A percentile compares a stretch with the other conserved stretches of the same genome.
Conservation (phyloP, 2,113 vertebrate genomes). For the Lepidothrix coronata region DNA sequence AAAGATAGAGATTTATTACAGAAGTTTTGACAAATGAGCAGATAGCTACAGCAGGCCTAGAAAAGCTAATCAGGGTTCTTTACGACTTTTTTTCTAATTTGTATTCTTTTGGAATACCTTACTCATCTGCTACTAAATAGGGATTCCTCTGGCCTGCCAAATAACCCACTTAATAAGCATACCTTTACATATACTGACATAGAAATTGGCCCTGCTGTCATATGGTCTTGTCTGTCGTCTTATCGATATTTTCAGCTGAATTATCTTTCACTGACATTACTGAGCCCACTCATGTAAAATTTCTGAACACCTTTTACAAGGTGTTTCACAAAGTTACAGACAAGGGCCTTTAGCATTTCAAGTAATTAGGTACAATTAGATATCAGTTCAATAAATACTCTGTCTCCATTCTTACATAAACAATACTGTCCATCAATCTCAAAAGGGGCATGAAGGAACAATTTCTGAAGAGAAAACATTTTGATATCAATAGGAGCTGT, state of each 20-base stretch:
- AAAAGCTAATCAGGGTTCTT: background rate
- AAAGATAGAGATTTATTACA: background rate
- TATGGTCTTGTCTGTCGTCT: background rate
- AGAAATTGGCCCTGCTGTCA: background rate
- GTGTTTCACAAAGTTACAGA: background rate
- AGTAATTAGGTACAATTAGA: background rate
- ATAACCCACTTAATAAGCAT: conserved; percentile 50
- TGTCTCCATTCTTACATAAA: background rate
- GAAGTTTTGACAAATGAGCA: conserved; percentile 12
- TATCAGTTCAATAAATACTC: background rate
- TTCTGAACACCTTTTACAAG: background rate
- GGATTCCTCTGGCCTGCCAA: conserved; percentile 43
- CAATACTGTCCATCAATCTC: background rate
- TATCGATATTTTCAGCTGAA: background rate
- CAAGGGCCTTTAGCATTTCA: background rate
- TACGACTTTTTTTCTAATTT: conserved; percentile 30
- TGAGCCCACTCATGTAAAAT: background rate
- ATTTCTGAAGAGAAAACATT: background rate
- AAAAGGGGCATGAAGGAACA: background rate
- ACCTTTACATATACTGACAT: conserved; percentile 36
- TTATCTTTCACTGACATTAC: background rate
- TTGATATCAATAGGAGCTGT: background rate
- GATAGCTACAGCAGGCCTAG: background rate
- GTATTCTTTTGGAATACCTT: conserved; percentile 47
- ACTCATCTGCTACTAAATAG: conserved; percentile 42